Evolutionary conservation across 2,797 vertebrate species (phyloP).

Genomic region (Channa striata): DNA sequence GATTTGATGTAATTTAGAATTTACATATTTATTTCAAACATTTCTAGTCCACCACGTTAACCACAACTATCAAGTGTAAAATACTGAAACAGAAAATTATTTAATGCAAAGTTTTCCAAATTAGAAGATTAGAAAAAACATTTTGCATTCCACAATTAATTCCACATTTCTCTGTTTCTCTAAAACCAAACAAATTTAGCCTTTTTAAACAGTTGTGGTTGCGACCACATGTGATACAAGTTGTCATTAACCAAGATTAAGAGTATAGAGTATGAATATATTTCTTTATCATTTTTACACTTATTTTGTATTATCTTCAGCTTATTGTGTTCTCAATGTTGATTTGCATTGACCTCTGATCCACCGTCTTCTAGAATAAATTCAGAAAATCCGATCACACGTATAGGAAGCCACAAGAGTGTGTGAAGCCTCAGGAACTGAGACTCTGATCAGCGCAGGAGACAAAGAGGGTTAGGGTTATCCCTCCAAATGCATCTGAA

Average conservation of each 20-base stretch:
- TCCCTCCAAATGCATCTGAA: conserved; percentile 77
- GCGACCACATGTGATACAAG: conserved; percentile 2
- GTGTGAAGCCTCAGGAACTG: conserved; percentile 28
- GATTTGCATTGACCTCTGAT: conserved; percentile 61
- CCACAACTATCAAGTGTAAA: not conserved
- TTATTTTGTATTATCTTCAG: conserved; percentile 30
- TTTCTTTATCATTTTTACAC: conserved; percentile 24
- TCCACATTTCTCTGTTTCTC: too few relatives aligned
- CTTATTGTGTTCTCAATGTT: conserved; percentile 59
- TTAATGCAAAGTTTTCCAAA: not conserved
- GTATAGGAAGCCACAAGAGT: conserved; percentile 56
- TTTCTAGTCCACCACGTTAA: too few relatives aligned
- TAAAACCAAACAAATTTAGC: not conserved
- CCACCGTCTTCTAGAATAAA: conserved; percentile 54
- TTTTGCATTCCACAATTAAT: not conserved
- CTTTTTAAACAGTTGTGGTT: conserved; percentile 22
- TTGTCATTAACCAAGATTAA: conserved; percentile 24
- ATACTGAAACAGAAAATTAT: not conserved
- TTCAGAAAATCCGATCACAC: conserved; percentile 57
- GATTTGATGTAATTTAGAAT: not conserved
- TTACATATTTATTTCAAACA: too few relatives aligned
- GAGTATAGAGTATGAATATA: not conserved
- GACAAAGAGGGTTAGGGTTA: conserved; percentile 76
- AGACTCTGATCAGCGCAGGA: conserved; percentile 60
- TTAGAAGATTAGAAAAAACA: not conserved